Evolutionary conservation across 2,797 vertebrate genomes (phyloP).

Genomic region (Mallotus villosus): DNA sequence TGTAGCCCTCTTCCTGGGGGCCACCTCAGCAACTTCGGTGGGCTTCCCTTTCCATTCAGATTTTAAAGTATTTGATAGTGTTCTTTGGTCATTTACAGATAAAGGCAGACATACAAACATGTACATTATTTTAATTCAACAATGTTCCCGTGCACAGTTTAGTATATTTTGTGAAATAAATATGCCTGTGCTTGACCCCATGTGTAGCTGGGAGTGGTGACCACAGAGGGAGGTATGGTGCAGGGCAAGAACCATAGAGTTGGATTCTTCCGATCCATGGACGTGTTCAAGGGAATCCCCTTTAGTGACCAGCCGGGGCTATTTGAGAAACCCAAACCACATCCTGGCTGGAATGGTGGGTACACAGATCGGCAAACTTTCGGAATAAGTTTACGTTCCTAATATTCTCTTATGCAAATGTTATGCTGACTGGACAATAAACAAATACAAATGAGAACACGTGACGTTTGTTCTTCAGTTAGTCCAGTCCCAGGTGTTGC

Average conservation of each 20-base stretch:
- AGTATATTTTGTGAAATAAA: neutral
- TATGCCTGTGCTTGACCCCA: neutral
- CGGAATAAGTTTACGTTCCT: neutral
- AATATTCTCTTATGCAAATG: neutral
- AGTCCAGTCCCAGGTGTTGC: neutral
- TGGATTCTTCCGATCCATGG: slow-evolving; percentile 62
- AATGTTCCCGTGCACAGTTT: neutral
- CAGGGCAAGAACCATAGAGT: slow-evolving; percentile 70
- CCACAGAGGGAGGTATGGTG: slow-evolving; percentile 81
- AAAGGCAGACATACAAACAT: too few relatives aligned
- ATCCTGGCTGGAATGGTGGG: slow-evolving; percentile 81
- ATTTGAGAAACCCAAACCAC: slow-evolving; percentile 73
- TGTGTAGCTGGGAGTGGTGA: slow-evolving; percentile 74
- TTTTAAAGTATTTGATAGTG: too few relatives aligned
- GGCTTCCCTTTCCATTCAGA: slow-evolving; percentile 31
- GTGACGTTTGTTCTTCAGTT: too few relatives aligned
- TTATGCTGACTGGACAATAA: too few relatives aligned
- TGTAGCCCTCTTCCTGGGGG: slow-evolving; percentile 57
- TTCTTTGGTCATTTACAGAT: too few relatives aligned
- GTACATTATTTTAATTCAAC: neutral
- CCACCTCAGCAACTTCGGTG: slow-evolving; percentile 64
- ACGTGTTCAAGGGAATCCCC: slow-evolving; percentile 83
- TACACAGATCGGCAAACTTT: neutral
- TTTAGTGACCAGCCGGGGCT: slow-evolving; percentile 73
- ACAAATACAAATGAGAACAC: too few relatives aligned